phyloP scores from a whole-genome alignment of 2,797 vertebrate species.

The Helostoma temminkii region DNA sequence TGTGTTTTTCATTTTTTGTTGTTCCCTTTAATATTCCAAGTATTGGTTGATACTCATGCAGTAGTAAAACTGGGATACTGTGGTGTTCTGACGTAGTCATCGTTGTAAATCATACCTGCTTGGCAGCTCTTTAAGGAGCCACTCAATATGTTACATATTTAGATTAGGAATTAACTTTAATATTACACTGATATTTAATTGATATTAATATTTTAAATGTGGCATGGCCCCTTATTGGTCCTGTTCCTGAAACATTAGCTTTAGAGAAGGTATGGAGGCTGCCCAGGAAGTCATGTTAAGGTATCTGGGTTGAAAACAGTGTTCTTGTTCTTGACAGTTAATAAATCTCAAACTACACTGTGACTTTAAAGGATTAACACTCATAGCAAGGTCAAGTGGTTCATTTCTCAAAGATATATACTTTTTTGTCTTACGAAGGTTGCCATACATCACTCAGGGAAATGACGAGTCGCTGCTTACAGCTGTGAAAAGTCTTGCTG shows the following conservation, averaged over 20 bases:
- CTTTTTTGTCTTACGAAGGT: conserved; percentile 68
- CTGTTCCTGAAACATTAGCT: conserved; percentile 2
- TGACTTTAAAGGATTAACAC: conserved; percentile 65
- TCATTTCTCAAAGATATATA: conserved; percentile 68
- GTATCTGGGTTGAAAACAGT: conserved; percentile 41
- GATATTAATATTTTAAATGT: not conserved
- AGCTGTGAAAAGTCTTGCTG: conserved; percentile 29
- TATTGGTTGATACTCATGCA: not conserved
- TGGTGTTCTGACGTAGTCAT: not conserved
- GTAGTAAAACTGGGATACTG: not conserved
- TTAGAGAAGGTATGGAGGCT: not conserved
- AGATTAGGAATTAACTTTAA: no score
- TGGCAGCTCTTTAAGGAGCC: no score
- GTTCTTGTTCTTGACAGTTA: conserved; percentile 56
- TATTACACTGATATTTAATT: not conserved
- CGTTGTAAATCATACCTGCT: no score
- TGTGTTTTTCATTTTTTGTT: not conserved
- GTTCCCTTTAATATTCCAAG: not conserved
- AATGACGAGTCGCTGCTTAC: conserved; percentile 35
- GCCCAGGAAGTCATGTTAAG: conserved; percentile 12
- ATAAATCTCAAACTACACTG: conserved; percentile 63
- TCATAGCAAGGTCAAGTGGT: conserved; percentile 60
- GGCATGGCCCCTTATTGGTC: conserved; percentile 1
- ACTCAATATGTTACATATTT: no score
- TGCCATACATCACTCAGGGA: conserved; percentile 56